A percentile compares a stretch with the other conserved stretches of the same genome.
phyloP scores from a whole-genome alignment of 1,140 invertebrate species.

The Apolygus lucorum region DNA sequence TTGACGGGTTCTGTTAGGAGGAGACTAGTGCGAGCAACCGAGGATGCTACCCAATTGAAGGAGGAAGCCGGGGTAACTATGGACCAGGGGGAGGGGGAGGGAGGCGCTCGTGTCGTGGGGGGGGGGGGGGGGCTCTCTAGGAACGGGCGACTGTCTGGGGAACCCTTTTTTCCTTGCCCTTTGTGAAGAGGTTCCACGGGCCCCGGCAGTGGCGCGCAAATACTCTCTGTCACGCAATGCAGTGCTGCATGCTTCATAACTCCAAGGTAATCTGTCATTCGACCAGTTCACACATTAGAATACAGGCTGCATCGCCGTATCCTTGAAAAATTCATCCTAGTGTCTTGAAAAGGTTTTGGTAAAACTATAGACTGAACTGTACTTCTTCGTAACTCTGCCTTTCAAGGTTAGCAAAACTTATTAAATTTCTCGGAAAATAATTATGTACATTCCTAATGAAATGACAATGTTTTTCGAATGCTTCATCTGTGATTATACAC shows the following conservation, averaged over 20 bases:
- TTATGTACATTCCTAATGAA: slow-evolving; percentile 22
- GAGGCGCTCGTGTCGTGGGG: no score
- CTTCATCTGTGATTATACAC: neutral
- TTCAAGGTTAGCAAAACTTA: neutral
- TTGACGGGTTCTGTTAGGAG: no score
- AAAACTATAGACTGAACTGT: slow-evolving; percentile 26
- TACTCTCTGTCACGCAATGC: slow-evolving; percentile 2
- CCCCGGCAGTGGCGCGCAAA: no score
- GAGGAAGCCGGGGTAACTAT: no score
- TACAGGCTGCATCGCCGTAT: no score
- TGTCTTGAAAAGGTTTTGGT: slow-evolving; percentile 15
- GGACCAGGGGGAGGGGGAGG: no score
- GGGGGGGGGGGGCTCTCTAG: no score
- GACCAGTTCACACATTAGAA: slow-evolving; percentile 1
- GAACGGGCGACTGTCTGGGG: no score
- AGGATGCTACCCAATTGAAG: no score
- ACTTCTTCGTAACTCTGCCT: slow-evolving; percentile 16
- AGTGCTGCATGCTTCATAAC: neutral
- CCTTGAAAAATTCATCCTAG: slow-evolving; percentile 15
- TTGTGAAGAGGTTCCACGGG: no score
- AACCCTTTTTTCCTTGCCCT: no score
- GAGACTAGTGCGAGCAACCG: no score
- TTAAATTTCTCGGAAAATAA: neutral
- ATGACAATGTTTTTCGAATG: slow-evolving; percentile 16
- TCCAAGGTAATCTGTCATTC: neutral